Percentiles rank a stretch among this genome's conserved stretches.
These are phyloP conservation scores for Hyposmocoma kahamanoa DNA, from an alignment of 1,140 invertebrate species.

Conservation along the genomic window DNA sequence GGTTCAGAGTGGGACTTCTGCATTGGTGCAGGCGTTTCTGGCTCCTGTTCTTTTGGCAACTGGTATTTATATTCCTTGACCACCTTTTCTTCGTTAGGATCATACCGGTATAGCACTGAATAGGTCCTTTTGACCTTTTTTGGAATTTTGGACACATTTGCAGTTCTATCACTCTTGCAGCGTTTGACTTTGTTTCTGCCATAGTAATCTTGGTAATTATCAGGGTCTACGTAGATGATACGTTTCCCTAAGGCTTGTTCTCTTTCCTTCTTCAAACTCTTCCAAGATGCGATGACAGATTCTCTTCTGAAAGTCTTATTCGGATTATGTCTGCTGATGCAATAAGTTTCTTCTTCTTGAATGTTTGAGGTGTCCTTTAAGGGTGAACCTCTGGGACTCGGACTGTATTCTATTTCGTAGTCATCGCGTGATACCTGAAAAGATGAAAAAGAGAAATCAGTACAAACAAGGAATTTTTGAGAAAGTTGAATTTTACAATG, in stretches of 20 bases:
- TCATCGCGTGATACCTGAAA: conserved; percentile 66
- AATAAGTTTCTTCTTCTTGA: conserved; percentile 55
- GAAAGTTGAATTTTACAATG: too few species aligned
- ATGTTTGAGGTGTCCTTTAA: conserved; percentile 64
- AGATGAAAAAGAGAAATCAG: conserved; percentile 22
- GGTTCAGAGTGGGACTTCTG: conserved; percentile 58
- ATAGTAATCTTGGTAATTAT: conserved; percentile 59
- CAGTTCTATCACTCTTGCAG: conserved; percentile 59
- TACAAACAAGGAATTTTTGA: conserved; percentile 4
- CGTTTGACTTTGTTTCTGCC: conserved; percentile 62
- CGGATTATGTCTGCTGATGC: conserved; percentile 61
- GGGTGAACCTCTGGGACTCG: conserved; percentile 54
- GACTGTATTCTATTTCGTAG: conserved; percentile 61
- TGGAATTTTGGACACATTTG: conserved; percentile 30
- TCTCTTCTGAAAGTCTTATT: conserved; percentile 64
- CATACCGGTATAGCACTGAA: conserved; percentile 64
- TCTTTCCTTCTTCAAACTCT: conserved; percentile 61
- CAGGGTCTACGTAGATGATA: conserved; percentile 53
- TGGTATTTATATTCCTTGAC: conserved; percentile 67
- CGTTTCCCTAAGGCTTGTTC: conserved; percentile 59
- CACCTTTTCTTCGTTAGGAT: conserved; percentile 59
- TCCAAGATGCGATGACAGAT: conserved; percentile 64
- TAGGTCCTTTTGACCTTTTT: conserved; percentile 66
- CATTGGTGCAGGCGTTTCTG: conserved; percentile 20
- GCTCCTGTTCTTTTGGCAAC: conserved; percentile 35